These are phyloP conservation scores for Rhodeus uyekii DNA, from an alignment of 2,797 vertebrate genomes.

Conservation along the genomic window DNA sequence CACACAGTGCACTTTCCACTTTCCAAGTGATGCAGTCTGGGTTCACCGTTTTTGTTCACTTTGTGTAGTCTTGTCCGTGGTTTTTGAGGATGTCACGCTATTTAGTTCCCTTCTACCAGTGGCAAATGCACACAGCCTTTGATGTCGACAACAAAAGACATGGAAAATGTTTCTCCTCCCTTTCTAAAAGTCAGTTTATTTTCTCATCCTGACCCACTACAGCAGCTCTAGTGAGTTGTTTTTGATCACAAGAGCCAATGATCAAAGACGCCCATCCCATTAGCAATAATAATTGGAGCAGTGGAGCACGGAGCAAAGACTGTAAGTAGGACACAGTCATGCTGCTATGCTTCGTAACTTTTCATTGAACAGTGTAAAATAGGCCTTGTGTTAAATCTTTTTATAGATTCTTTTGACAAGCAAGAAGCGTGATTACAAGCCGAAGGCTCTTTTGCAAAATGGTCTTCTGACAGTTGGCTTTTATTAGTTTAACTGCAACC, in stretches of 20 bases:
- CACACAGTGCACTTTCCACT: not conserved
- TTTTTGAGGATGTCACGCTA: not conserved
- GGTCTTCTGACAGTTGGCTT: constrained; percentile 42
- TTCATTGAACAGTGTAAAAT: constrained; percentile 37
- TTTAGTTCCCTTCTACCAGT: not conserved
- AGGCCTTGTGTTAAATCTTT: constrained; percentile 43
- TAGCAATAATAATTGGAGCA: constrained; percentile 39
- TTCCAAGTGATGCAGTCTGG: not conserved
- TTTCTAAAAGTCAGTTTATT: constrained; percentile 11
- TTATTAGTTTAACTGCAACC: constrained; percentile 63
- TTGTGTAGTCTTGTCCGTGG: not conserved
- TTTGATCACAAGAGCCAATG: constrained; percentile 13
- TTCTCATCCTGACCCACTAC: not conserved
- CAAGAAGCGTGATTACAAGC: constrained; percentile 62
- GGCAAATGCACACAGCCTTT: not conserved
- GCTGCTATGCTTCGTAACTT: constrained; percentile 12
- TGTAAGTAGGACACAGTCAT: constrained; percentile 23
- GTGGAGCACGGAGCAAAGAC: constrained; percentile 18
- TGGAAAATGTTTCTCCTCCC: not conserved
- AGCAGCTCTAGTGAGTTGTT: not conserved
- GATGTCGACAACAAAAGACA: constrained; percentile 5
- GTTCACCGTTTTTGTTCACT: not conserved
- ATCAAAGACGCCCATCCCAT: constrained; percentile 21
- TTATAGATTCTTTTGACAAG: constrained; percentile 63
- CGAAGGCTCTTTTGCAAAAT: not conserved